These are phyloP conservation scores for Torymus tubicola DNA, from an alignment of 2,888 invertebrate species.

Conservation along the genomic window DNA sequence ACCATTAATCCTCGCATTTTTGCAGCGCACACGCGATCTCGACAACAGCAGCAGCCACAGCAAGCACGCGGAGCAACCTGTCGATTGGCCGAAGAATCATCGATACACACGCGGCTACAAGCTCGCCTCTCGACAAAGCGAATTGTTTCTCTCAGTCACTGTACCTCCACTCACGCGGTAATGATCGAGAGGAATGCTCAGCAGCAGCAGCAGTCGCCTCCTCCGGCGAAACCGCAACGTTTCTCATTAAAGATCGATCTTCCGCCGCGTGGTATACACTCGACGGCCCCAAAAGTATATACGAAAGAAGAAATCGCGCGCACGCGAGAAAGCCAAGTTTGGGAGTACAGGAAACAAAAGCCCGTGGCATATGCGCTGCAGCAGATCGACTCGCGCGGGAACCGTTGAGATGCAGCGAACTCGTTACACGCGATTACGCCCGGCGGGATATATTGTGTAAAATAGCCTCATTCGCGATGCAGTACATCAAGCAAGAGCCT, in stretches of 20 bases:
- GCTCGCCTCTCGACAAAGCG: slow-evolving; percentile 43
- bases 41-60: background rate
- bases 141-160: slow-evolving; percentile 50
- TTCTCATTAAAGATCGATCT: slow-evolving; percentile 60
- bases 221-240: slow-evolving; percentile 55
- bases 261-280: background rate
- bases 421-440: slow-evolving; percentile 42
- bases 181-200: slow-evolving; percentile 51
- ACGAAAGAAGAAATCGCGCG: slow-evolving; percentile 59
- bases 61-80: background rate
- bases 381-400: no score
- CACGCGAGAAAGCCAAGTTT: slow-evolving; percentile 60
- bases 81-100: slow-evolving; percentile 40
- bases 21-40: background rate
- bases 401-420: background rate
- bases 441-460: slow-evolving; percentile 63
- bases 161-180: slow-evolving; percentile 13
- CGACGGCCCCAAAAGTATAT: background rate
- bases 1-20: slow-evolving; percentile 19
- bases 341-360: slow-evolving; percentile 64
- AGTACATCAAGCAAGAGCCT: slow-evolving; percentile 63
- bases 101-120: slow-evolving; percentile 34
- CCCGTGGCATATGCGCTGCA: slow-evolving; percentile 12
- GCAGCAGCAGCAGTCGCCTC: slow-evolving; percentile 24
- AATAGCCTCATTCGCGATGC: slow-evolving; percentile 65